A percentile compares a stretch with the other conserved stretches of the same genome.
phyloP scores from a whole-genome alignment of 2,888 invertebrate species.

The Melieria picta region DNA sequence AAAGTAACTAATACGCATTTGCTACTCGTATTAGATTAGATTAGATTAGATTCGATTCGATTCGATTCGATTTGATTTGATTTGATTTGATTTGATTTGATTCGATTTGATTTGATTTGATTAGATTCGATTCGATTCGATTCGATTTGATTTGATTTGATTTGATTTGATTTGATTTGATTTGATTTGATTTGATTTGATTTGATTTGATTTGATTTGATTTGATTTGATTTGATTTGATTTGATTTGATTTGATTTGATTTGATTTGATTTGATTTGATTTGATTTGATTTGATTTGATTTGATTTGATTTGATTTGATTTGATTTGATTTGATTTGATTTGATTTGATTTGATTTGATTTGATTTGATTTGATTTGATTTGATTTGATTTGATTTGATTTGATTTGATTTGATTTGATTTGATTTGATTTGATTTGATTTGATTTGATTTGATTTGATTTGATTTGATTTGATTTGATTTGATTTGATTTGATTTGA shows the following conservation, averaged over 20 bases:
- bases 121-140: constrained; percentile 13
- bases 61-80: constrained; percentile 23
- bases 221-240: constrained; percentile 11
- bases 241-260: constrained; percentile 12
- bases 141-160: constrained; percentile 3
- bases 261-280: constrained; percentile 17
- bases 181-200: constrained; percentile 18
- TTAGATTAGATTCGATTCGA: constrained; percentile 22
- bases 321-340: constrained; percentile 17
- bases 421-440: constrained; percentile 13
- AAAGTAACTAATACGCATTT: too few relatives aligned
- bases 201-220: constrained; percentile 9
- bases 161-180: constrained; percentile 17
- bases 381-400: constrained; percentile 20
- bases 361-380: constrained; percentile 19
- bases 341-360: constrained; percentile 20
- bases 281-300: constrained; percentile 11
- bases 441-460: constrained; percentile 18
- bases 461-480: constrained; percentile 21
- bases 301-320: constrained; percentile 20
- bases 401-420: constrained; percentile 13
- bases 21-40: constrained; percentile 12
- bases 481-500: constrained; percentile 25
- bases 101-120: constrained; percentile 9
- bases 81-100: constrained; percentile 20